A percentile compares a stretch with the other conserved stretches of the same genome.
Evolutionary conservation across 1,140 invertebrate genomes (phyloP).

Genomic region (Daktulosphaira vitifoliae): DNA sequence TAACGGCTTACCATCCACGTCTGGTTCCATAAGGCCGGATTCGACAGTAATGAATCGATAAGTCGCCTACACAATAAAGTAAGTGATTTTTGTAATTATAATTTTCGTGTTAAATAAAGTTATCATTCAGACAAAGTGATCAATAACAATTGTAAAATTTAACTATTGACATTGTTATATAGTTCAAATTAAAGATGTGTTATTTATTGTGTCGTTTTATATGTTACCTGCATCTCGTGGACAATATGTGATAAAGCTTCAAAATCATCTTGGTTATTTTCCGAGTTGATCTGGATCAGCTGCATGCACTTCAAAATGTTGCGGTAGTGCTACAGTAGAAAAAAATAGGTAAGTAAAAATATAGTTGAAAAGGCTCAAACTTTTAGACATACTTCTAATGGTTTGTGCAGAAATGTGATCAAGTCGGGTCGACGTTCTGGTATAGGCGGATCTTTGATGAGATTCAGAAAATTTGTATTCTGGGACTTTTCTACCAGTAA

Average conservation of each 20-base stretch:
- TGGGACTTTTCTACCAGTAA: constrained; percentile 57
- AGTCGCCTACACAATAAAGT: constrained; percentile 37
- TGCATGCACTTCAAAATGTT: constrained; percentile 43
- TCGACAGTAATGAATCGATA: constrained; percentile 72
- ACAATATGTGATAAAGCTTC: constrained; percentile 45
- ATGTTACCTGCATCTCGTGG: constrained; percentile 46
- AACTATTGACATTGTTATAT: no score
- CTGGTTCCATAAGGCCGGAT: constrained; percentile 71
- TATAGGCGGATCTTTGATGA: constrained; percentile 66
- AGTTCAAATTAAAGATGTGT: no score
- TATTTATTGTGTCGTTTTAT: no score
- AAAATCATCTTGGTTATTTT: constrained; percentile 45
- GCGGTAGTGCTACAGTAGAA: constrained; percentile 13
- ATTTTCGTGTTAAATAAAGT: no score
- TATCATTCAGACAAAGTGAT: no score
- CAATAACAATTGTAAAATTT: no score
- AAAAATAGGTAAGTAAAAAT: no score
- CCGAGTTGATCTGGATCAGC: constrained; percentile 44
- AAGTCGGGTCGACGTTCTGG: constrained; percentile 69
- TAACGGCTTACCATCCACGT: constrained; percentile 66
- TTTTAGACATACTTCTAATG: constrained; percentile 51
- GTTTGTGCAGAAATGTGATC: constrained; percentile 67
- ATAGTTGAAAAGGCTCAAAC: background rate
- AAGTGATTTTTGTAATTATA: no score
- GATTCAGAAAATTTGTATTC: constrained; percentile 55